phyloP scores from a whole-genome alignment of 2,797 vertebrate species.

The Pseudomugil gertrudae region DNA sequence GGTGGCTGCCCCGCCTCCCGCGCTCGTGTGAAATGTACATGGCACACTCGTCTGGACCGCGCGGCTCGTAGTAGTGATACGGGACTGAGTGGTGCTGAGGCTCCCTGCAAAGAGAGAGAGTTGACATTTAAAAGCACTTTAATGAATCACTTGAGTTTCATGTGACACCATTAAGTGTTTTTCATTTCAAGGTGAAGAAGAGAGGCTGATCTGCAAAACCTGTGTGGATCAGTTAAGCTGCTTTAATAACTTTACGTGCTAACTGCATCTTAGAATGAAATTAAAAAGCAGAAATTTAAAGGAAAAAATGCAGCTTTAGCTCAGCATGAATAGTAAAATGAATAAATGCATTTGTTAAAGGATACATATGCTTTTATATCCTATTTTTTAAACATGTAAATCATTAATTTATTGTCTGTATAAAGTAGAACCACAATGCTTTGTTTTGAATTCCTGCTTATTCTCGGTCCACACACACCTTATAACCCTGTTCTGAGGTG shows the following conservation, averaged over 20 bases:
- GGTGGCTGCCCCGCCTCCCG: constrained; percentile 93
- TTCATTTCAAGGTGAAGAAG: constrained; percentile 17
- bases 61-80: constrained; percentile 96
- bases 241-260: constrained; percentile 44
- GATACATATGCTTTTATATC: too few relatives aligned
- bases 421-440: too few relatives aligned
- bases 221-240: constrained; percentile 16
- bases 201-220: constrained; percentile 19
- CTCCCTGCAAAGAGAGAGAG: constrained; percentile 80
- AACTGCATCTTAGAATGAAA: constrained; percentile 7
- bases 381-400: too few relatives aligned
- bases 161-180: constrained; percentile 29
- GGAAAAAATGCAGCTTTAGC: background rate
- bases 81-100: constrained; percentile 90
- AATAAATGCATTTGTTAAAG: too few relatives aligned
- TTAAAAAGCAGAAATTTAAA: constrained; percentile 18
- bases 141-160: constrained; percentile 45
- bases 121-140: constrained; percentile 43
- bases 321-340: constrained; percentile 17
- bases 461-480: too few relatives aligned
- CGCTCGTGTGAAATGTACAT: constrained; percentile 98
- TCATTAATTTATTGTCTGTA: too few relatives aligned
- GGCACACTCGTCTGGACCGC: constrained; percentile 92
- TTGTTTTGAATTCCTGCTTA: too few relatives aligned
- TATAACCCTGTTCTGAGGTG: too few relatives aligned